Conservation (phyloP, 2,797 vertebrate genomes). For the Acanthurus tractus region DNA sequence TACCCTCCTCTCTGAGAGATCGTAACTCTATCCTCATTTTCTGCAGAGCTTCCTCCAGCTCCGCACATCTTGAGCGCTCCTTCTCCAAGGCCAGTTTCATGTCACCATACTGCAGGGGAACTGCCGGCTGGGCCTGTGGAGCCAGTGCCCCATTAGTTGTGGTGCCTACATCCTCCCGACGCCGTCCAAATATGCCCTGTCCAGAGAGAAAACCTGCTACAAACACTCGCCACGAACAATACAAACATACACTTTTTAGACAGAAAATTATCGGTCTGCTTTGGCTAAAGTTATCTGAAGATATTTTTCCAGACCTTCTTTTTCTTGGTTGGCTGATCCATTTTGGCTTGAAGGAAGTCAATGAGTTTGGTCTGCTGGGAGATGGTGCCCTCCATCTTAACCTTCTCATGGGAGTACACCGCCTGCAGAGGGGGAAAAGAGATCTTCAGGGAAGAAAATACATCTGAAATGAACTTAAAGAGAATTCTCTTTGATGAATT, state of each 20-base stretch:
- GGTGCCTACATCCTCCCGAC: slow-evolving; percentile 95
- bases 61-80: slow-evolving; percentile 94
- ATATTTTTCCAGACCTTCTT: slow-evolving; percentile 90
- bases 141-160: slow-evolving; percentile 85
- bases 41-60: slow-evolving; percentile 97
- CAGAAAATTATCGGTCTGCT: slow-evolving; percentile 29
- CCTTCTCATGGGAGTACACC: slow-evolving; percentile 98
- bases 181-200: slow-evolving; percentile 97
- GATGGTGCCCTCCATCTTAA: slow-evolving; percentile 99
- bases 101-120: slow-evolving; percentile 97
- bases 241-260: not conserved
- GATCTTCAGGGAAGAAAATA: slow-evolving; percentile 45
- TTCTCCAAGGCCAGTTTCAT: slow-evolving; percentile 98
- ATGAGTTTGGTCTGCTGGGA: slow-evolving; percentile 99
- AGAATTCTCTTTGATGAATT: slow-evolving; percentile 38
- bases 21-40: slow-evolving; percentile 98
- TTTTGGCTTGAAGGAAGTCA: slow-evolving; percentile 98
- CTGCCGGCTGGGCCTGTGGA: slow-evolving; percentile 74
- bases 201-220: slow-evolving; percentile 62
- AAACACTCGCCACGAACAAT: not conserved
- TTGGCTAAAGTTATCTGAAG: not conserved
- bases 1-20: slow-evolving; percentile 97
- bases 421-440: slow-evolving; percentile 85
- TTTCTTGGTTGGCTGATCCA: slow-evolving; percentile 99
- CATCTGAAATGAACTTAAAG: slow-evolving; percentile 38